Evolutionary conservation across 2,113 vertebrate genomes (phyloP).

Genomic region (Toxostoma redivivum): DNA sequence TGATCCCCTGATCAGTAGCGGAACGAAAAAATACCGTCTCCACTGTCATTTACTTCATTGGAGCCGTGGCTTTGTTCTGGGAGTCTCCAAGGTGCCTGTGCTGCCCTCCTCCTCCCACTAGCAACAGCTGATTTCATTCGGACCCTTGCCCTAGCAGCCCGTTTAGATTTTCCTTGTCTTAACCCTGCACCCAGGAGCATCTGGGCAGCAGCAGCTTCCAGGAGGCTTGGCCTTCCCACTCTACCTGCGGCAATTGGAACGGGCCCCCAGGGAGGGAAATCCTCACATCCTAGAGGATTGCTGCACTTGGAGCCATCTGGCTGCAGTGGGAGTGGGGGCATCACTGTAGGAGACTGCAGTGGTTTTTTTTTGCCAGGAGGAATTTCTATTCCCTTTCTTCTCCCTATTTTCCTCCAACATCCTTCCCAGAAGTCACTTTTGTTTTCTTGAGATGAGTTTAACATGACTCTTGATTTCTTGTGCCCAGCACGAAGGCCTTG

Average conservation of each 20-base stretch:
- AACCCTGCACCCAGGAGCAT: neutral
- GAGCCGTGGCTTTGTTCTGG: conserved; percentile 49
- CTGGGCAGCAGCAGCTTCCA: neutral
- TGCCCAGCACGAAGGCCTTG: conserved; percentile 72
- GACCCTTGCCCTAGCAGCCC: neutral
- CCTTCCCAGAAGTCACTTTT: conserved; percentile 16
- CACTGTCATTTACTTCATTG: neutral
- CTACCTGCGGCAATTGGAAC: neutral
- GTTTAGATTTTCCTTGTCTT: conserved; percentile 1
- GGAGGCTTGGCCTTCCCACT: neutral
- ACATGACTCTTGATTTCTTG: conserved; percentile 65
- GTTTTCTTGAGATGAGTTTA: conserved; percentile 53
- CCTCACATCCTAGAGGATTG: neutral
- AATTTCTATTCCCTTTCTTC: neutral
- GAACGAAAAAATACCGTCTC: conserved; percentile 46
- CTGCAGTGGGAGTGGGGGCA: neutral
- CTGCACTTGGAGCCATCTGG: neutral
- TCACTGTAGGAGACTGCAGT: neutral
- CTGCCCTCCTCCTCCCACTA: neutral
- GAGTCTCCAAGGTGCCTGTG: neutral
- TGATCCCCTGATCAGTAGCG: conserved; percentile 40
- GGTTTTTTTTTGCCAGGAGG: neutral
- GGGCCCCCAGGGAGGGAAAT: neutral
- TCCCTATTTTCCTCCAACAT: neutral
- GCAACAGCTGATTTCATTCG: conserved; percentile 8